These are phyloP conservation scores for Brotula barbata DNA, from an alignment of 2,797 vertebrate species.

Conservation along the genomic window DNA sequence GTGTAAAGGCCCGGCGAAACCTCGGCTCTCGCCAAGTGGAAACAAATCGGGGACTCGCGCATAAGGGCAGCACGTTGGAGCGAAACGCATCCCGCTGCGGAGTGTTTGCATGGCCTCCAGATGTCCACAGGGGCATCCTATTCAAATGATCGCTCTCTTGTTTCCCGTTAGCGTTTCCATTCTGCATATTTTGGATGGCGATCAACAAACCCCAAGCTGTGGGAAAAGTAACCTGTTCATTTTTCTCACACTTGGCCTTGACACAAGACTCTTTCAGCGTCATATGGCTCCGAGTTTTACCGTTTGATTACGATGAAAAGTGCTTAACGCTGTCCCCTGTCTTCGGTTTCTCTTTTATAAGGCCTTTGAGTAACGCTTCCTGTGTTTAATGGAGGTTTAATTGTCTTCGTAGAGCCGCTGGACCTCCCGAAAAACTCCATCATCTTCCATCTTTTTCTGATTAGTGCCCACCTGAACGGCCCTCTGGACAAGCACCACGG, in stretches of 20 bases:
- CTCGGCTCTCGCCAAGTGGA: slow-evolving; percentile 29
- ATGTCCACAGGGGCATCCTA: slow-evolving; percentile 48
- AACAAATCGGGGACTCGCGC: slow-evolving; percentile 24
- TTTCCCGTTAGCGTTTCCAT: slow-evolving; percentile 39
- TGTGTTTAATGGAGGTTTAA: slow-evolving; percentile 66
- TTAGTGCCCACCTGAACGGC: slow-evolving; percentile 68
- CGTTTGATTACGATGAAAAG: slow-evolving; percentile 31
- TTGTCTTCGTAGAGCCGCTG: slow-evolving; percentile 54
- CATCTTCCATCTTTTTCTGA: slow-evolving; percentile 68
- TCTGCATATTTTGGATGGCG: slow-evolving; percentile 54
- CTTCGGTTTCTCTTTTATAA: slow-evolving; percentile 55
- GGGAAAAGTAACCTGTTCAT: slow-evolving; percentile 58
- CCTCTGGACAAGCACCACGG: slow-evolving; percentile 49
- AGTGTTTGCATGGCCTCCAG: slow-evolving; percentile 55
- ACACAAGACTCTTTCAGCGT: slow-evolving; percentile 32
- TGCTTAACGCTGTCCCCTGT: slow-evolving; percentile 23
- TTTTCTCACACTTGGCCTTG: slow-evolving; percentile 60
- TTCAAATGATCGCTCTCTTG: slow-evolving; percentile 52
- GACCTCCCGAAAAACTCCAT: slow-evolving; percentile 54
- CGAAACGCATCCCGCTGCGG: slow-evolving; percentile 18
- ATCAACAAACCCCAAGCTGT: slow-evolving; percentile 54
- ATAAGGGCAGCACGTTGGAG: slow-evolving; percentile 15
- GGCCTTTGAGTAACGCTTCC: slow-evolving; percentile 57
- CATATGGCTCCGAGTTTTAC: not conserved
- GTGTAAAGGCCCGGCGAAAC: slow-evolving; percentile 27